Percentiles rank a stretch among this genome's conserved stretches.
Evolutionary conservation across 2,113 vertebrate genomes (phyloP).

Genomic region (Emydura subglobosa): DNA sequence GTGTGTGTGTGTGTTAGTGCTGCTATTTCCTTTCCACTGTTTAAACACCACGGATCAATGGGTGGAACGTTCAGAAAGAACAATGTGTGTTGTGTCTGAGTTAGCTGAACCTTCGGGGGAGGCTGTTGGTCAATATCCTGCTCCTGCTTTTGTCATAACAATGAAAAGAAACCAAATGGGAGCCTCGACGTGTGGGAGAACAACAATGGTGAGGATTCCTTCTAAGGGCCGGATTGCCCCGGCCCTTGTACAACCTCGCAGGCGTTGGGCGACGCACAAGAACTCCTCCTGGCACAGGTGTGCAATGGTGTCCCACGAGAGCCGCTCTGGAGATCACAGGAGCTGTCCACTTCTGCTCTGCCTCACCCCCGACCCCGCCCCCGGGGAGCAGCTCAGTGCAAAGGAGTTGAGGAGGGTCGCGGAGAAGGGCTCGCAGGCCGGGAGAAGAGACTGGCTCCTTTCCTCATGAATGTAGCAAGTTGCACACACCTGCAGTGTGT

Average conservation of each 20-base stretch:
- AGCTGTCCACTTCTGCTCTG: background rate
- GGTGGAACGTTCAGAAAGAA: rapidly evolving
- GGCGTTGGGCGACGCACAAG: background rate
- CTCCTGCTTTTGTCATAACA: too few species aligned
- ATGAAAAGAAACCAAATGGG: background rate
- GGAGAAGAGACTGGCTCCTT: background rate
- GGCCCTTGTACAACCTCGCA: background rate
- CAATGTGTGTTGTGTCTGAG: rapidly evolving
- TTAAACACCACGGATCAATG: background rate
- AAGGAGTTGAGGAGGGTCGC: background rate
- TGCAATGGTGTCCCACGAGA: background rate
- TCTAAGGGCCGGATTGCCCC: background rate
- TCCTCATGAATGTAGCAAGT: background rate
- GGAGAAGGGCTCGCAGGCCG: background rate
- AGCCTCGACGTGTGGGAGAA: background rate
- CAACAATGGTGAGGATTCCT: background rate
- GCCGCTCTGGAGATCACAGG: background rate
- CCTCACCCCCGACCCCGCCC: too few species aligned
- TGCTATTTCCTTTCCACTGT: rapidly evolving
- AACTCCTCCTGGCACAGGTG: background rate
- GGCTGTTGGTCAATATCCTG: too few species aligned
- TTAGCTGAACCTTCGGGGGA: too few species aligned
- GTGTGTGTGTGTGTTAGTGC: too few species aligned
- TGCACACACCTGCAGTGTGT: background rate
- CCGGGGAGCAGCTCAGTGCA: background rate